phyloP scores from a whole-genome alignment of 2,113 vertebrate species.

The Leucosticte australis region DNA sequence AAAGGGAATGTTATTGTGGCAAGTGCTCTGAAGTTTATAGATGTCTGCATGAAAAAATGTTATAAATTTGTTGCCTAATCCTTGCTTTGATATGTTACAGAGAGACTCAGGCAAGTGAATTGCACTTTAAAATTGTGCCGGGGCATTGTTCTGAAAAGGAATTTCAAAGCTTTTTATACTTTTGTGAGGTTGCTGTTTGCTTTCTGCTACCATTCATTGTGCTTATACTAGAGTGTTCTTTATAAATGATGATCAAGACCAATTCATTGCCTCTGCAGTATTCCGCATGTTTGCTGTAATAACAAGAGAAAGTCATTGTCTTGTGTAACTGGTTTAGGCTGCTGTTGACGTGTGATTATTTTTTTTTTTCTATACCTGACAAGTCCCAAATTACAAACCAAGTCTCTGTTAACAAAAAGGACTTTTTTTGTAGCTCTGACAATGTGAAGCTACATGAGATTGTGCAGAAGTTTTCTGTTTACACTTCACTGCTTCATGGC shows the following conservation, averaged over 20 bases:
- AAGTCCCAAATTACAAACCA: not conserved
- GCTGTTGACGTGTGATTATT: not conserved
- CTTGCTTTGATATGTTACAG: not conserved
- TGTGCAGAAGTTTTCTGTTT: not conserved
- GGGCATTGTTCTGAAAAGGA: not conserved
- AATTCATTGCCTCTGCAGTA: not conserved
- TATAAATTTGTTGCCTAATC: not conserved
- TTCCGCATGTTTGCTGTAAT: not conserved
- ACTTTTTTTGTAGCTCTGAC: not conserved
- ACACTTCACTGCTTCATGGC: not conserved
- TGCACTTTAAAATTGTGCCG: not conserved
- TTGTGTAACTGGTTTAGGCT: not conserved
- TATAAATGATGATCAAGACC: not conserved
- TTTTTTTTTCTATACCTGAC: not conserved
- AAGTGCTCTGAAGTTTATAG: not conserved
- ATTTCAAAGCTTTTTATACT: not conserved
- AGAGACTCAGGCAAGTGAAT: not conserved
- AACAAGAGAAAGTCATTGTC: not conserved
- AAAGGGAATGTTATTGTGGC: rapidly evolving
- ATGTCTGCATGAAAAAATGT: not conserved
- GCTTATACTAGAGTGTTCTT: not conserved
- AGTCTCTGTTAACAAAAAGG: not conserved
- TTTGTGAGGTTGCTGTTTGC: not conserved
- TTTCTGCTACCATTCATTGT: not conserved
- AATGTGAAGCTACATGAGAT: not conserved